Evolutionary conservation across 2,113 vertebrate species (phyloP), one percentile per base, ranked within the genome.

Genomic region (Onychostruthus taczanowskii): DNA sequence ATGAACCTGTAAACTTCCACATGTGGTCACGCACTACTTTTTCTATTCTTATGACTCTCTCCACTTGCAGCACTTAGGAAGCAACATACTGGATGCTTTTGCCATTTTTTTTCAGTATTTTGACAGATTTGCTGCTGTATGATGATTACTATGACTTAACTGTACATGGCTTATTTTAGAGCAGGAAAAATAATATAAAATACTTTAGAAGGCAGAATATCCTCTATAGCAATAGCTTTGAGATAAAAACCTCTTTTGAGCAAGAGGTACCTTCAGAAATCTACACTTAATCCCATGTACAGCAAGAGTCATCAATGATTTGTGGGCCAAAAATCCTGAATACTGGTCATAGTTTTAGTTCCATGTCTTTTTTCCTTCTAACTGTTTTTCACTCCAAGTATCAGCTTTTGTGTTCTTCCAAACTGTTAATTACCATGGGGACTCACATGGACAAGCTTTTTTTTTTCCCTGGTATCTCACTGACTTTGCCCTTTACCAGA

Each of bases 241-340:
- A 86, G n/a, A 49, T 73, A 39, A 83, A 82, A 90, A 26, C 6
- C 11, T 13, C 41, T 66, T 86, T 50, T 49, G 46, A 84, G 28
- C n/a, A 84, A 91, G 55, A 84, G 13, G 1, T 89, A 16, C 41
- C 10, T 84, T 81, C 30, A 69, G 27, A 93, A 61, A 37, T 83
- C 76, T 85, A 2, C 14, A 15, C 17, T 68, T 87, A 77, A 15
- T 46, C 16, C 19, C 1, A 2, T 49, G n/a, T 69, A 16, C 4
- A 17, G 70, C 8, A 70, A 46, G 68, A 52, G 10, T 44, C 0
- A 0, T 78, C 39, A 63, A 0, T 46, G 13, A 75, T 79, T 39
- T 88, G 33, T 75, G n/a, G 62, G n/a, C 55, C 43, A 80, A 26
- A 80, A 37, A 7, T 3, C 18, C 11, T 56, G 31, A 10, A 13